Evolutionary conservation across 2,888 invertebrate genomes (phyloP).

Genomic region (Omphaloscelis lunosa): DNA sequence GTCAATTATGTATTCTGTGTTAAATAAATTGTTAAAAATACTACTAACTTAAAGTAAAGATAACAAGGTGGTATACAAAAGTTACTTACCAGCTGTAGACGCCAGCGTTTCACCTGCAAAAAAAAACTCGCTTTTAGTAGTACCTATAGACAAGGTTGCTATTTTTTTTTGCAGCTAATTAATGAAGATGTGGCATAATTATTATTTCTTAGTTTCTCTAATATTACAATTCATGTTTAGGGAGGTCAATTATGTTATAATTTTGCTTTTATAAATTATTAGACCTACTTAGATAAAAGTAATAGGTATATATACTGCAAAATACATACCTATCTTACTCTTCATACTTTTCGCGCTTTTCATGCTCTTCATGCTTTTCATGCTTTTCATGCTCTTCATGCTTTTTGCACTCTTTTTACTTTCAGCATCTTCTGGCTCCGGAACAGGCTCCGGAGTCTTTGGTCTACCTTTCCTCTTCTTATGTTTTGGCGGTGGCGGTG

Average conservation of each 20-base stretch:
- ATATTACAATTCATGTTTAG: neutral
- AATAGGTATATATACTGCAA: too few relatives aligned
- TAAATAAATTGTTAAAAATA: neutral
- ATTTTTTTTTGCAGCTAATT: neutral
- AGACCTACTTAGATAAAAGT: neutral
- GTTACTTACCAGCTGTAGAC: constrained; percentile 24
- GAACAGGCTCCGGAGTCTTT: constrained; percentile 40
- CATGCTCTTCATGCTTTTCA: constrained; percentile 34
- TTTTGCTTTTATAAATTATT: neutral
- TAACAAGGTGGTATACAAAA: neutral
- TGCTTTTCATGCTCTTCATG: constrained; percentile 35
- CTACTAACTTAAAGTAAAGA: neutral
- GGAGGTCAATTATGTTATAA: neutral
- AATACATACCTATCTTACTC: constrained; percentile 31
- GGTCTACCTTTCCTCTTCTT: constrained; percentile 76
- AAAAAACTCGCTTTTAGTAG: neutral
- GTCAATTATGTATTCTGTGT: neutral
- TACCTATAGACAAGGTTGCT: too few relatives aligned
- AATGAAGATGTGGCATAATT: neutral
- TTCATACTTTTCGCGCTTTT: constrained; percentile 35
- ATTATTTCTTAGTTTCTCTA: neutral
- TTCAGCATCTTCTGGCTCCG: constrained; percentile 46
- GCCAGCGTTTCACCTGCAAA: constrained; percentile 29
- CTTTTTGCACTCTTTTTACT: constrained; percentile 47
- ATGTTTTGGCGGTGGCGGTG: constrained; percentile 80